Evolutionary conservation across 2,888 invertebrate species (phyloP), one percentile per base, ranked within the genome.

Genomic region (Exephanes ischioxanthus): DNA sequence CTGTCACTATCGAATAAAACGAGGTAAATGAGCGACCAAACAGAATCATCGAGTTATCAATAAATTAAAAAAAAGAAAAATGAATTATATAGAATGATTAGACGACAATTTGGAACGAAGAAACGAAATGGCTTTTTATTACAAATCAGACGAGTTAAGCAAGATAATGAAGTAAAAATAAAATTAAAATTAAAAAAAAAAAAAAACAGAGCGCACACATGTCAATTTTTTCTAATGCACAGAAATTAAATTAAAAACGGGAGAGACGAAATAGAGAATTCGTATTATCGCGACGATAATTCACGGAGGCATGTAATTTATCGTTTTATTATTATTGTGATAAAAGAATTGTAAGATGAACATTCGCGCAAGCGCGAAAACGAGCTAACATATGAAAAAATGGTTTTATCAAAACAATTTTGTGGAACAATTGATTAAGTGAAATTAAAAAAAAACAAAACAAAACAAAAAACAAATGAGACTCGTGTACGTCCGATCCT

Each of bases 211-310:
- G 79, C 87, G 89, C 88, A 90, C 89, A 89, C 84, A 89, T 83
- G 91, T 91, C 90, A 91, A 91, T 91, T 91, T 90, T 84, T 91
- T 90, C 89, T 89, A 91, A 88, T 89, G 91, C 91, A 91, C 90
- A 86, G 77, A 87, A 88, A 84, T 67, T 66, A 71, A 68, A 72
- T n/a, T 33, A 53, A 33, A 26, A 70, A 51, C 63, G 48, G 16
- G 19, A 61, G 16, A 48, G 16, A 33, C n/a, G 75, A 77, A 48
- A 30, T 61, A 53, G 14, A 51, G 63, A 81, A 76, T 72, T 77
- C 51, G 67, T 73, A 78, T 78, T 71, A 16, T 55, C 61, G 48
- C 73, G 63, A 55, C 58, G 71, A 70, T 70, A 1, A 77, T 77
- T 72, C 51, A 41, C n/a, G 51, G 51, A 19, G 77, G 53, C 51